These are phyloP conservation scores for Pantala flavescens DNA, from an alignment of 1,140 invertebrate species.

Conservation along the genomic window DNA sequence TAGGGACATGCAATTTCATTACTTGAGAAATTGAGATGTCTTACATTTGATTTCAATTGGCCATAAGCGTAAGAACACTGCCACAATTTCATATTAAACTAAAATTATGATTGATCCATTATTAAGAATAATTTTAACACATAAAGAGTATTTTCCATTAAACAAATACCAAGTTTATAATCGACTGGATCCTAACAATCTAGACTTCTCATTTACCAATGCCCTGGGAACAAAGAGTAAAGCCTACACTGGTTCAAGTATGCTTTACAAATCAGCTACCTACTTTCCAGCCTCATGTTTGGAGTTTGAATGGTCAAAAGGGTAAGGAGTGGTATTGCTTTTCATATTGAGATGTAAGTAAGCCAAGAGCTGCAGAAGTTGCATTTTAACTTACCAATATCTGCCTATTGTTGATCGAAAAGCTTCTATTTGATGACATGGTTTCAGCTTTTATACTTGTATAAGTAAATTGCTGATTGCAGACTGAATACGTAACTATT, in stretches of 20 bases:
- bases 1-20: constrained; percentile 6
- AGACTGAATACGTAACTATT: too few species aligned
- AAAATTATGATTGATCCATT: not conserved
- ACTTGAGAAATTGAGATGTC: constrained; percentile 1
- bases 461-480: too few species aligned
- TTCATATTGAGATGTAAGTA: not conserved
- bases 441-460: too few species aligned
- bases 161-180: not conserved
- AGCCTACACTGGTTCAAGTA: constrained; percentile 8
- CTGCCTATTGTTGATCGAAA: too few species aligned
- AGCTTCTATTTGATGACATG: too few species aligned
- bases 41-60: not conserved
- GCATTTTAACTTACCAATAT: too few species aligned
- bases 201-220: constrained; percentile 12
- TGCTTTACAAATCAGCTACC: constrained; percentile 5
- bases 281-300: constrained; percentile 26
- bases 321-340: constrained; percentile 1
- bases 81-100: not conserved
- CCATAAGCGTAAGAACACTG: not conserved
- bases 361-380: not conserved
- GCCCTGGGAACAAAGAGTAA: constrained; percentile 22
- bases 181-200: constrained; percentile 8
- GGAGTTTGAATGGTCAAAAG: not conserved
- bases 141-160: not conserved
- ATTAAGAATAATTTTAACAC: not conserved